phyloP scores from a whole-genome alignment of 1,140 invertebrate species.

The Heliconius melpomene region DNA sequence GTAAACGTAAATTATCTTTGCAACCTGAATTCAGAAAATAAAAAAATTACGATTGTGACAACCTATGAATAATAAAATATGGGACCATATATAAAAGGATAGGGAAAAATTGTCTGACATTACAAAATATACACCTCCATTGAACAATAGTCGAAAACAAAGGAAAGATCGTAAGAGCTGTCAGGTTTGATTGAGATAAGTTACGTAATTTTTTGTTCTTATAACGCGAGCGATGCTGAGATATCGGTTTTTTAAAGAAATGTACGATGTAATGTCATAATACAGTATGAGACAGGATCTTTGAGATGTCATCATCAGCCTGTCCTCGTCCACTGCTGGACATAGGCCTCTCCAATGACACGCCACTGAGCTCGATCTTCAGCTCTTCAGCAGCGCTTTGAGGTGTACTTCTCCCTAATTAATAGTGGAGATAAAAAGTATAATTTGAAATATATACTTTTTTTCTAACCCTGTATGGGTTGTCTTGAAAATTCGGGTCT shows the following conservation, averaged over 20 bases:
- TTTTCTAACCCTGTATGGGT: too few species aligned
- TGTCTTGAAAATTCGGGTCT: too few species aligned
- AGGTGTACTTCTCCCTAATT: not conserved
- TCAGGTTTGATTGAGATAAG: constrained; percentile 45
- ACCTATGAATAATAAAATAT: constrained; percentile 23
- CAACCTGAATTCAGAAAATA: not conserved
- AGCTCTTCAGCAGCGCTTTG: too few species aligned
- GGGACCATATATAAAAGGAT: constrained; percentile 18
- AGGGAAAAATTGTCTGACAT: constrained; percentile 30
- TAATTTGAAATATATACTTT: not conserved
- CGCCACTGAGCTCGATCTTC: too few species aligned
- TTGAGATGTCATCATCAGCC: too few species aligned
- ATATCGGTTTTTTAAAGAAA: constrained; percentile 3
- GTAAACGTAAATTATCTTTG: too few species aligned
- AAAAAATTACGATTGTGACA: constrained; percentile 1
- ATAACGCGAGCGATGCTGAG: too few species aligned
- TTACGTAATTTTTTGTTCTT: constrained; percentile 40
- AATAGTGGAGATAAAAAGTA: not conserved
- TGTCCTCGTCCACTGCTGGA: too few species aligned
- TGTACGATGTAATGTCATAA: not conserved
- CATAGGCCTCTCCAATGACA: too few species aligned
- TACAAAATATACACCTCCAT: constrained; percentile 28
- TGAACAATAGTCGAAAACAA: constrained; percentile 38
- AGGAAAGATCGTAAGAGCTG: constrained; percentile 30
- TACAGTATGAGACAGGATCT: not conserved